These are phyloP conservation scores for Myzus persicae DNA, from an alignment of 1,140 invertebrate species.

Conservation along the genomic window DNA sequence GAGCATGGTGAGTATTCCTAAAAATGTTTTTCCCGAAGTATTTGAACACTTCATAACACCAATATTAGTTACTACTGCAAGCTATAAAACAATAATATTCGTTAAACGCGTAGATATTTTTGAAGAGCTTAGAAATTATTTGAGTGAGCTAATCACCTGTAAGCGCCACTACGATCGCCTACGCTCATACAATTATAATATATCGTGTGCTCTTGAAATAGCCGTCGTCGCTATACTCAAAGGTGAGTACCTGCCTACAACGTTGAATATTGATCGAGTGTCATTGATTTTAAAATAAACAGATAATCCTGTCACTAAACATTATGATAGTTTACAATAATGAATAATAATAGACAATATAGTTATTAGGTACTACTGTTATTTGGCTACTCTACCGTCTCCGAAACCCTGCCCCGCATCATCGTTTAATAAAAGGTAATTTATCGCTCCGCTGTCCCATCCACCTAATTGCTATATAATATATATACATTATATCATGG, in stretches of 20 bases:
- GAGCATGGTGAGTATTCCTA: too few species aligned
- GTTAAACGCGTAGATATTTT: too few species aligned
- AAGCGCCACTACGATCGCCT: not conserved
- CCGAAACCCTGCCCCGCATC: not conserved
- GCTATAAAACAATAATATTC: too few species aligned
- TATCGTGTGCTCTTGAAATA: not conserved
- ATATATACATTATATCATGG: not conserved
- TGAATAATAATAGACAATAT: not conserved
- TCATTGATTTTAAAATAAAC: not conserved
- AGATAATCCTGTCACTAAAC: not conserved
- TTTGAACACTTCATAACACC: too few species aligned
- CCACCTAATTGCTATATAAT: not conserved
- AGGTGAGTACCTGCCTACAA: not conserved
- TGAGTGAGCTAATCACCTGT: not conserved
- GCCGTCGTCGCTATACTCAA: not conserved
- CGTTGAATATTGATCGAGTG: too few species aligned
- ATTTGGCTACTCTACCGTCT: not conserved
- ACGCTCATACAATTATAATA: not conserved
- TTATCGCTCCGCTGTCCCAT: not conserved
- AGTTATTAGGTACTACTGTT: not conserved
- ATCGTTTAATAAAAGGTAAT: conserved; percentile 1
- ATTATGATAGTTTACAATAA: not conserved
- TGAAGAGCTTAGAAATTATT: too few species aligned
- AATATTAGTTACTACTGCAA: too few species aligned
- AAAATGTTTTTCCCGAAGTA: too few species aligned